phyloP scores from a whole-genome alignment of 2,888 invertebrate genomes.

The Ptychoptera albimana region DNA sequence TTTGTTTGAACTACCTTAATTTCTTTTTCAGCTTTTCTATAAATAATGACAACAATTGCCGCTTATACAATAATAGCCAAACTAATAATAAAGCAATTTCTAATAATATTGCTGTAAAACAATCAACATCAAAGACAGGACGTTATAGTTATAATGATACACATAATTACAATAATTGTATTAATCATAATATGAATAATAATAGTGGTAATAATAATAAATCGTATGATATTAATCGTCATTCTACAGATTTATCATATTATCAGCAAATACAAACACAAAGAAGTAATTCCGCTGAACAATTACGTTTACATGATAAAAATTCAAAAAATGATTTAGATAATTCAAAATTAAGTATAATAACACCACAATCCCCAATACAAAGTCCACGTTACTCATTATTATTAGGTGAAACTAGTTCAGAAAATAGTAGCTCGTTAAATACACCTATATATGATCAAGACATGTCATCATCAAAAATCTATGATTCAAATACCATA shows the following conservation, averaged over 20 bases:
- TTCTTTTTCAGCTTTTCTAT: too few species aligned
- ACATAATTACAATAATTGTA: too few species aligned
- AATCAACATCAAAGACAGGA: not conserved
- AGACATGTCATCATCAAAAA: constrained; percentile 13
- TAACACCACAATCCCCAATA: constrained; percentile 27
- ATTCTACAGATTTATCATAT: not conserved
- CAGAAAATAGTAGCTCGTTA: constrained; percentile 29
- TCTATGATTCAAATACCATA: too few species aligned
- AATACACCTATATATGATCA: constrained; percentile 30
- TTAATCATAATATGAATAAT: too few species aligned
- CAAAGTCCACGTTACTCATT: constrained; percentile 31
- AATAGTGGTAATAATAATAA: too few species aligned
- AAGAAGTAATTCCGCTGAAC: constrained; percentile 17
- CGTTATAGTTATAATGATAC: too few species aligned
- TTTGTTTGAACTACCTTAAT: too few species aligned
- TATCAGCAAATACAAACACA: not conserved
- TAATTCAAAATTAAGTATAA: constrained; percentile 19
- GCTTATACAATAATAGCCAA: too few species aligned
- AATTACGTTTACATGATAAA: constrained; percentile 1
- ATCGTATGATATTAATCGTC: too few species aligned
- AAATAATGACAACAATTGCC: too few species aligned
- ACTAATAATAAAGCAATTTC: too few species aligned
- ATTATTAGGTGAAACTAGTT: constrained; percentile 29
- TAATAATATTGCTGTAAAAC: too few species aligned
- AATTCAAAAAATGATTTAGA: constrained; percentile 16